Base-by-base conservation (phyloP, 2,113 vertebrate genomes). In the Crotophaga sulcirostris region DNA sequence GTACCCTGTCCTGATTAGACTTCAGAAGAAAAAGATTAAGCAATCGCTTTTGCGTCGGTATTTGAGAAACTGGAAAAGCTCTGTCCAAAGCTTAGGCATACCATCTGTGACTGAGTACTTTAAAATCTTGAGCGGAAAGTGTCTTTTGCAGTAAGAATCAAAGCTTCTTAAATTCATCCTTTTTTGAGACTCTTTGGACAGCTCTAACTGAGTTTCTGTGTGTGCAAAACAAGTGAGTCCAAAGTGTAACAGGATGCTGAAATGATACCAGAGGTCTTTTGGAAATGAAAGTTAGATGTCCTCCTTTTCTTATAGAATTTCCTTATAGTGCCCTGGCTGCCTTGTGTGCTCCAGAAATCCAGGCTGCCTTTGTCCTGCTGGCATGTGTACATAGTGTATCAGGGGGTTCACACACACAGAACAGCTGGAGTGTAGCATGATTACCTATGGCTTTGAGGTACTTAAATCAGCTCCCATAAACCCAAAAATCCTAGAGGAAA, bases 21-120 rank as follows among this genome's bases (percentile, higher is more conserved):
- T 95, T 95, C 89, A 94, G 83, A 95, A 94, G 93, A 44, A 89
- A 88, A 92, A 90, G 91, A 94, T 93, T 89, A 93, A 47, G 64
- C 44, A 85, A 77, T 83, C 33, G 1, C 25, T 77, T 89, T 59
- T 74, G 40, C 1, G 16, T 34, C 3, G 9, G 68, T 77, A 56
- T 86, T 67, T 77, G 79, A 90, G 79, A 64, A 91, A 95, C 18
- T 42, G 24, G 60, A 42, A 90, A 56, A 87, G 68, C 45, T 94
- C 59, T 49, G 24, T 55, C 83, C 83, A 89, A 92, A 84, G 51
- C 68, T 63, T 67, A 84, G 67, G 38, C 72, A 17, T 49, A 90
- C 68, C 94, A 96, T 5, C 85, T 94, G 62, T 77, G 91, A 69
- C 59, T 25, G 91, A 85, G 15, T 29, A 25, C 59, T 94, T 52